These are phyloP conservation scores for Pogonophryne albipinna DNA, from an alignment of 2,797 vertebrate species.

Conservation along the genomic window DNA sequence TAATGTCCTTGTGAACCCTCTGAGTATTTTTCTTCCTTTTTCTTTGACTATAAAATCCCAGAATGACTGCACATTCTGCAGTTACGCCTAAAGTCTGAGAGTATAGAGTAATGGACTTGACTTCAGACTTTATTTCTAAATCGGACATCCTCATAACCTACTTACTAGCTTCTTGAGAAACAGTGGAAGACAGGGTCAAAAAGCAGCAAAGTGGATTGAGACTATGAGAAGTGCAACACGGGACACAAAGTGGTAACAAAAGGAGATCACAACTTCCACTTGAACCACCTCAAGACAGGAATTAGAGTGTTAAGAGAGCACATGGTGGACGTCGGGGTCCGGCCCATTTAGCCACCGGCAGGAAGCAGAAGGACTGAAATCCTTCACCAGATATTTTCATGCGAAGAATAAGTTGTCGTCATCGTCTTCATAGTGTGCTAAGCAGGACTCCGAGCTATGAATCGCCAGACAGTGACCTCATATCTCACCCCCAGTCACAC, in stretches of 20 bases:
- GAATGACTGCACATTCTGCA: not conserved
- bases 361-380: constrained; percentile 27
- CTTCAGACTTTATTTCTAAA: constrained; percentile 2
- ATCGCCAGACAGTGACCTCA: constrained; percentile 75
- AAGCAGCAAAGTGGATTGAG: constrained; percentile 12
- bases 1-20: constrained; percentile 9
- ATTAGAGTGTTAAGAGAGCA: constrained; percentile 10
- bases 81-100: not conserved
- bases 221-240: not conserved
- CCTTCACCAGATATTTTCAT: constrained; percentile 20
- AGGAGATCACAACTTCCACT: constrained; percentile 17
- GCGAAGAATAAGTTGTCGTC: constrained; percentile 39
- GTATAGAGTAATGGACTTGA: not conserved
- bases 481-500: constrained; percentile 32
- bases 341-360: not conserved
- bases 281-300: constrained; percentile 10
- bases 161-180: not conserved
- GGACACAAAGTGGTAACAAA: constrained; percentile 8
- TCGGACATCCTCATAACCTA: not conserved
- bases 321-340: constrained; percentile 6
- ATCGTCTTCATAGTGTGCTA: constrained; percentile 36
- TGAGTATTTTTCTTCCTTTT: constrained; percentile 1
- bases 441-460: constrained; percentile 58
- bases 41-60: not conserved
- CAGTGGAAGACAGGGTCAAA: not conserved